A percentile compares a stretch with the other conserved stretches of the same genome.
Evolutionary conservation across 1,140 invertebrate genomes (phyloP).

Genomic region (Pseudomyrmex sp.): DNA sequence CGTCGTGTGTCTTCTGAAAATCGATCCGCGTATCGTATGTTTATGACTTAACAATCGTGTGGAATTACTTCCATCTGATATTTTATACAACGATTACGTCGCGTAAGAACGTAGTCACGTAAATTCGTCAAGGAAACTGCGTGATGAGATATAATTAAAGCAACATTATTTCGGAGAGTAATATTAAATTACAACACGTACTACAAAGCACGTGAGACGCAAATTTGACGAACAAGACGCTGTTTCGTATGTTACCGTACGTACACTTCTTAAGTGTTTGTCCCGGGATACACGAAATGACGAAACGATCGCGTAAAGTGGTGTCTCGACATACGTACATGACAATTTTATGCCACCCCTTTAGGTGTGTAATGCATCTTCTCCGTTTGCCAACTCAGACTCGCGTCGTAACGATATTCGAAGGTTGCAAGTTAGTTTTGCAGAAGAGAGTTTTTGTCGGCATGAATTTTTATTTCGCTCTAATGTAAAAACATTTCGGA

Average conservation of each 20-base stretch:
- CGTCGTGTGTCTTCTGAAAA: not conserved
- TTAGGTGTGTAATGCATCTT: constrained; percentile 14
- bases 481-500: constrained; percentile 48
- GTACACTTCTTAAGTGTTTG: constrained; percentile 50
- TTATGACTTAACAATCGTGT: not conserved
- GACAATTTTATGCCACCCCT: constrained; percentile 51
- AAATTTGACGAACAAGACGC: constrained; percentile 39
- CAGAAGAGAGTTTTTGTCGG: not conserved
- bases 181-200: constrained; percentile 52
- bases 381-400: constrained; percentile 11
- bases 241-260: constrained; percentile 32
- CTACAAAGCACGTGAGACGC: constrained; percentile 47
- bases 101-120: constrained; percentile 6
- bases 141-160: constrained; percentile 45
- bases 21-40: not conserved
- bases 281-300: constrained; percentile 5
- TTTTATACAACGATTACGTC: not conserved
- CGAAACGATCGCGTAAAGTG: constrained; percentile 48
- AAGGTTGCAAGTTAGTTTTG: constrained; percentile 35
- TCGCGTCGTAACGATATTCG: constrained; percentile 36
- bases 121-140: constrained; percentile 31
- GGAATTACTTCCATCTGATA: not conserved
- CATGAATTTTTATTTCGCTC: constrained; percentile 33
- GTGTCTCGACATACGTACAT: constrained; percentile 32
- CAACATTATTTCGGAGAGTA: constrained; percentile 8